Base-by-base conservation (phyloP, 2,113 vertebrate species). In the Blennius ocellaris region DNA sequence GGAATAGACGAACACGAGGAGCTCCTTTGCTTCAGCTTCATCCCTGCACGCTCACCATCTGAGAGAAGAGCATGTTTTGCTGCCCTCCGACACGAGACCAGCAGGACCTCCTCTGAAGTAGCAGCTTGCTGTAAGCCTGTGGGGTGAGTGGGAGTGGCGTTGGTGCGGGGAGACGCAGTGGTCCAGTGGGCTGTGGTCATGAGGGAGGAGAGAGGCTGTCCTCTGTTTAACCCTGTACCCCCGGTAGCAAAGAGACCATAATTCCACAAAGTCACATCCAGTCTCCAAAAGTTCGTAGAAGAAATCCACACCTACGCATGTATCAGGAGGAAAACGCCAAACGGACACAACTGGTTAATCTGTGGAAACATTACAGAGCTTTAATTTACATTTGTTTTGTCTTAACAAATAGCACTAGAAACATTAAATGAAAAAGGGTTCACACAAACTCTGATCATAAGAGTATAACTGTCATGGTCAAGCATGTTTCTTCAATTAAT, bases 71-170 rank as follows among this genome's bases (percentile, higher is more conserved):
- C 56, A 55, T 89, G 83, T 86, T 85, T 78, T 82, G 69, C 69
- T 84, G 83, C 60, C 80, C 76, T 84, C 8, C 39, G 76, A 90
- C 87, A 70, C 43, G 5, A 36, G 65, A 80, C 54, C 80, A 82
- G 77, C 78, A 64, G 63, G 81, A 70, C 62, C 76, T 91, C 84
- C 77, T 80, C 81, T 88, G 91, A 92, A 92, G 81, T 89, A 76
- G 69, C 87, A 74, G 80, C 87, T 88, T 83, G 86, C 82, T 91
- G 83, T 60, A 80, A 90, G 71, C 11, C 47, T 17, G 77, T 66
- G 76, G 54, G 54, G 59, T 54, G 54, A 50, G 9, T 17, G 30
- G 71, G 14, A 2, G 15, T 62, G 36, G 36, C 3, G 54, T 48
- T 57, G 43, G 43, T 37, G 39, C 2, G 53, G 41, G 51, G 37